Evolutionary conservation across 2,113 vertebrate species (phyloP), one percentile per base, ranked within the genome.

Genomic region (Anas platyrhynchos): DNA sequence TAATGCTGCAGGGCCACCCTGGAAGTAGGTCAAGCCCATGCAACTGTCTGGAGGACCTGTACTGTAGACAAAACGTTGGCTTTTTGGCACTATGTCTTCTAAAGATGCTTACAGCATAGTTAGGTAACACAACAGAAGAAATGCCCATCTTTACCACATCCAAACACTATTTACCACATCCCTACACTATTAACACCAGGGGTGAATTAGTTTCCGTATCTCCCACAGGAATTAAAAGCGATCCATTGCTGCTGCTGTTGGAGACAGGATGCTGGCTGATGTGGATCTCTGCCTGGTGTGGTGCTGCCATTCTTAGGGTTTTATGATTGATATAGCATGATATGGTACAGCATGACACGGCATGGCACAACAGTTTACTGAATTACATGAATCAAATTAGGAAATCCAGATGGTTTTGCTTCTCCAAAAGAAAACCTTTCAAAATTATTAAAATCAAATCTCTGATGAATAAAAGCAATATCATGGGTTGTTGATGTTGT

Each of bases 201-300:
- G 15, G 11, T 63, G 43, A 63, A 8, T 14, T 58, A 79, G 11
- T 32, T 58, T 38, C n/a, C 21, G 54, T 31, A 38, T 25, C 26
- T 88, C 56, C 46, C 62, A 50, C 2, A 44, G 52, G 20, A 72
- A 9, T 31, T 71, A 83, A 43, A 54, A 72, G 9, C 8, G 0
- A 0, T 46, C n/a, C 1, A 1, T 36, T 67, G 56, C 46, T 75
- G 12, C 9, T 32, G 6, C 32, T 12, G 25, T 8, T 38, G 46
- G 67, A 48, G 32, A 52, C 2, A 6, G 32, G 27, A 11, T 41
- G 4, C n/a, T 71, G 54, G 22, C 17, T 27, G 23, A 15, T 48
- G 11, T 38, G 61, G 8, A 16, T 20, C 7, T 5, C 58, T 48
- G 46, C 22, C 62, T 78, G 29, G 8, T 20, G 61, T 74, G 31